Base-by-base conservation (phyloP, 2,797 vertebrate genomes). In the Chiloscyllium punctatum region DNA sequence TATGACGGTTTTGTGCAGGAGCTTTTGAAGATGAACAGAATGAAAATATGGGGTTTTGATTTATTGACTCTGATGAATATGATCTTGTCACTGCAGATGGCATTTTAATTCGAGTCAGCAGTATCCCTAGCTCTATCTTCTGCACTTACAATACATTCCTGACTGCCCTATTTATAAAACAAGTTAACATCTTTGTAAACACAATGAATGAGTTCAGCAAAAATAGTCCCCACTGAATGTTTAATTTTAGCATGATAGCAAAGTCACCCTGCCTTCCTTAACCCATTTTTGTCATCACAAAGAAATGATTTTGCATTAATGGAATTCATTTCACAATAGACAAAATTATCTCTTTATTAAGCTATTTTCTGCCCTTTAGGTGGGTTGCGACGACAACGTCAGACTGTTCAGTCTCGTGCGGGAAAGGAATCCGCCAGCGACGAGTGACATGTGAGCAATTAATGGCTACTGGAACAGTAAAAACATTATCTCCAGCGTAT, bases 381-480 rank as follows among this genome's bases (percentile, higher is more conserved):
- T 99, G 99, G 99, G 96, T 96, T 0, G 97, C 97, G 0, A 97
- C 97, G 0, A 95, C 97, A 0, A 98, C 98, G 98, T 98, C 98
- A 0, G 97, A 97, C 94, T 99, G 99, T 96, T 98, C 98, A 0
- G 97, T 96, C 0, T 96, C 98, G 0, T 99, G 98, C 23, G 98
- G 98, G 0, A 21, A 92, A 0, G 98, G 98, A 21, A 97, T 97
- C 96, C 98, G 96, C 66, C 97, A 97, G 0, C 97, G 98, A 0
- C 97, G 97, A 95, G 97, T 98, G 48, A 96, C 95, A 0, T 99
- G 99, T 95, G 97, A 97, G 90, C 98, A 97, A 96, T 86, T 96
- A 1, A 96, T 96, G 94, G 97, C 97, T 90, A 96, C 96, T 0
- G 98, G 98, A 0, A 96, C 62, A 0, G 33, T 95, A 15, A 96